Percentiles rank a stretch among this genome's conserved stretches.
These are phyloP conservation scores for Scaptomyza polygonia DNA, from an alignment of 2,888 invertebrate genomes.

Conservation along the genomic window DNA sequence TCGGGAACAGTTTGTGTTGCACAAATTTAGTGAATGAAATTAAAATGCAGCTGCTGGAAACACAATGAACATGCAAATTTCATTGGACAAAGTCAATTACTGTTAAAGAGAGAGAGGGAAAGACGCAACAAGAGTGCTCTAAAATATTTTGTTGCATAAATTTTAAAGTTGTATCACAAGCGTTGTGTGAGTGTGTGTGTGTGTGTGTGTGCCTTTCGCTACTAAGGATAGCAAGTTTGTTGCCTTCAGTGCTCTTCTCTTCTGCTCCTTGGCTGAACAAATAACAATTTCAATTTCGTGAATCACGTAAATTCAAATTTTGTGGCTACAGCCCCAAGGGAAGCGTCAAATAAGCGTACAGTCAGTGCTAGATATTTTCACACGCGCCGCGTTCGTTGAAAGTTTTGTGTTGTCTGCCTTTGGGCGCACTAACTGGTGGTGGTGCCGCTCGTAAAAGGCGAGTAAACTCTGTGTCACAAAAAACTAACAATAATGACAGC, in stretches of 20 bases:
- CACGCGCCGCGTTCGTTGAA: conserved; percentile 46
- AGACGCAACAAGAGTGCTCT: conserved; percentile 28
- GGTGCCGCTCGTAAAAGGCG: conserved; percentile 34
- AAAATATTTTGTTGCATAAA: conserved; percentile 19
- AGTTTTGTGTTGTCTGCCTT: conserved; percentile 45
- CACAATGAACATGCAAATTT: conserved; percentile 68
- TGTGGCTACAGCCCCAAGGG: conserved; percentile 40
- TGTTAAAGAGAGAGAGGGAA: conserved; percentile 11
- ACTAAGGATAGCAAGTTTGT: conserved; percentile 32
- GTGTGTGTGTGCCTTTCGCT: conserved; percentile 22
- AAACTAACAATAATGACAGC: conserved; percentile 76
- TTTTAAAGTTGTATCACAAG: conserved; percentile 13
- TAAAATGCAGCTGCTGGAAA: conserved; percentile 71
- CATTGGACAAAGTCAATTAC: conserved; percentile 64
- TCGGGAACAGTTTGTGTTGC: conserved; percentile 20
- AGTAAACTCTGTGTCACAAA: conserved; percentile 31
- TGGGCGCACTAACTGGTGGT: conserved; percentile 40
- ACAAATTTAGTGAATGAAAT: conserved; percentile 51
- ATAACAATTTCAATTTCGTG: conserved; percentile 78
- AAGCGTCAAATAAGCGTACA: conserved; percentile 31
- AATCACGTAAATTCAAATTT: conserved; percentile 74
- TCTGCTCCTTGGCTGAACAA: conserved; percentile 48
- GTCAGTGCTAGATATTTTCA: conserved; percentile 42
- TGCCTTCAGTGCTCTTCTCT: conserved; percentile 3
- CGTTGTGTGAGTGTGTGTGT: conserved; percentile 15